phyloP scores from a whole-genome alignment of 2,113 vertebrate genomes.

The Thunnus thynnus region DNA sequence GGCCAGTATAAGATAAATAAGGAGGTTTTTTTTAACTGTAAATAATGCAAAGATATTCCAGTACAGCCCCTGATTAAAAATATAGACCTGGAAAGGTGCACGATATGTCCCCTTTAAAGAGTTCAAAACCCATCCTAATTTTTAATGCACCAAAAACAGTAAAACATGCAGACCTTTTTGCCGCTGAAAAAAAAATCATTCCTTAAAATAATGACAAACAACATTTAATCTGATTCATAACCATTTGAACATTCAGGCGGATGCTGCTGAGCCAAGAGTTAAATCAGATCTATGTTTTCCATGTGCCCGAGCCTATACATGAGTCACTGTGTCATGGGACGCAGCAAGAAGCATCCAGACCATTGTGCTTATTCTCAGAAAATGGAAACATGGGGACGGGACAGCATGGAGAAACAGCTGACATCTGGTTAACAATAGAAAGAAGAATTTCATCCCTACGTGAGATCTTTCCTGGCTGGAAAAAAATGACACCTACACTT shows the following conservation, averaged over 20 bases:
- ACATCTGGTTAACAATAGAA: slow-evolving; percentile 53
- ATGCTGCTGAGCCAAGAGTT: not conserved
- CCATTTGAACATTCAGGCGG: not conserved
- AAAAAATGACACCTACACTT: not conserved
- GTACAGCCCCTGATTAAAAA: too few relatives aligned
- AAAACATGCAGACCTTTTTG: too few relatives aligned
- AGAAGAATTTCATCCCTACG: not conserved
- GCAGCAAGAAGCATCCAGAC: not conserved
- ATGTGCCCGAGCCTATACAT: not conserved
- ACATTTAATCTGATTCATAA: not conserved
- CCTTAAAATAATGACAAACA: not conserved
- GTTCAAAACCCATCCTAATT: too few relatives aligned
- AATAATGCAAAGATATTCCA: too few relatives aligned
- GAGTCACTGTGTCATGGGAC: slow-evolving; percentile 59
- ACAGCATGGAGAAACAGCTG: slow-evolving; percentile 28
- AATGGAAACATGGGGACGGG: slow-evolving; percentile 39
- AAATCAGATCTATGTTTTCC: slow-evolving; percentile 30
- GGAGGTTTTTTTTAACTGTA: too few relatives aligned
- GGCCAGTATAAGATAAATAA: too few relatives aligned
- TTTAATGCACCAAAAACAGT: too few relatives aligned
- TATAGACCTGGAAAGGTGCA: too few relatives aligned
- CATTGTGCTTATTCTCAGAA: slow-evolving; percentile 8
- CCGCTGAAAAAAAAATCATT: too few relatives aligned
- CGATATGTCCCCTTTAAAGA: too few relatives aligned
- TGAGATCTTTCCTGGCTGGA: not conserved